phyloP scores from a whole-genome alignment of 2,797 vertebrate species.

The Hemitrygon akajei region DNA sequence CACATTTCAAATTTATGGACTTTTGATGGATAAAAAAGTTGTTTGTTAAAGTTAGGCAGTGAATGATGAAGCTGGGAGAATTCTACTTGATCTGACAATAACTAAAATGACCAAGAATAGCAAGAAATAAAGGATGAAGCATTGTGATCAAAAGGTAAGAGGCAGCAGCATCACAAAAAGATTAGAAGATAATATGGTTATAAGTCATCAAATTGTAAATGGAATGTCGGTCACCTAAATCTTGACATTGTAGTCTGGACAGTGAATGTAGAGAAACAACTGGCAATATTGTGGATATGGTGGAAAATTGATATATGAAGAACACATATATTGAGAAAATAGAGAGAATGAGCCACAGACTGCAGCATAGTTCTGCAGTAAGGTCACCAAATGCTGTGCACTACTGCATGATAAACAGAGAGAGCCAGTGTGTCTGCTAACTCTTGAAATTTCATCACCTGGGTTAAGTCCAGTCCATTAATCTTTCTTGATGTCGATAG shows the following conservation, averaged over 20 bases:
- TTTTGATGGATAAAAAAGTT: neutral
- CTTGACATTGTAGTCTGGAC: neutral
- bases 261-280: neutral
- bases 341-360: neutral
- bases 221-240: neutral
- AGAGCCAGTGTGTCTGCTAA: too few species aligned
- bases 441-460: too few species aligned
- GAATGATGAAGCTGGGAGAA: neutral
- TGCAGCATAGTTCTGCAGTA: neutral
- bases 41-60: neutral
- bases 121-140: neutral
- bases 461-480: too few species aligned
- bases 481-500: too few species aligned
- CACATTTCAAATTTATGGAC: neutral
- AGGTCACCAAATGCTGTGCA: too few species aligned
- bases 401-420: too few species aligned
- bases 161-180: neutral
- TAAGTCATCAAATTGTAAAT: neutral
- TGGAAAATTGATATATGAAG: neutral
- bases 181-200: neutral
- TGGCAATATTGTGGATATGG: neutral
- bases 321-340: neutral
- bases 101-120: neutral
- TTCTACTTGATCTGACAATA: neutral
- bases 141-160: neutral